Conservation (phyloP, 2,888 invertebrate genomes). For the Ditula angustiorana region DNA sequence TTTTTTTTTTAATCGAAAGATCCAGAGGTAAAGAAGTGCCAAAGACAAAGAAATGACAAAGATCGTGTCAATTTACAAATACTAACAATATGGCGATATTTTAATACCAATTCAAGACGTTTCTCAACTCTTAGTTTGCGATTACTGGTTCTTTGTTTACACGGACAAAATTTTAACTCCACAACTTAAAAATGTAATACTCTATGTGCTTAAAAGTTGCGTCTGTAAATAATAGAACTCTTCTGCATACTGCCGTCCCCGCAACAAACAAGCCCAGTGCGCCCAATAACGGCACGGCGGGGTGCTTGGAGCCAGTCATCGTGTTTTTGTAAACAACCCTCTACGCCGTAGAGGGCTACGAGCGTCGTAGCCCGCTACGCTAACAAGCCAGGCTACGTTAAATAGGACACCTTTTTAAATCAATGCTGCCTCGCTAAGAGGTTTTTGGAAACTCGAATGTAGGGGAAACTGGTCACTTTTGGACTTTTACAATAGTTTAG, state of each 20-base stretch:
- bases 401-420: conserved; percentile 31
- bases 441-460: not conserved
- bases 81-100: too few species aligned
- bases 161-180: too few species aligned
- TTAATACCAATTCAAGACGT: too few species aligned
- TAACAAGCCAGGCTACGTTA: conserved; percentile 20
- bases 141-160: too few species aligned
- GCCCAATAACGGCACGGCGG: conserved; percentile 72
- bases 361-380: conserved; percentile 37
- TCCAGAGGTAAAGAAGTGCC: too few species aligned
- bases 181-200: too few species aligned
- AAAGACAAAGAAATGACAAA: too few species aligned
- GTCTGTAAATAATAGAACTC: not conserved
- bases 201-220: not conserved
- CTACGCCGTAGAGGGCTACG: conserved; percentile 55
- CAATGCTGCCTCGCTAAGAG: not conserved
- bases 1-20: too few species aligned
- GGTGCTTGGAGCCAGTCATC: conserved; percentile 78
- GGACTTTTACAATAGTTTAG: too few species aligned
- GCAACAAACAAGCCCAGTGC: conserved; percentile 67
- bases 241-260: conserved; percentile 52
- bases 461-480: not conserved
- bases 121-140: too few species aligned
- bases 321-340: conserved; percentile 80
- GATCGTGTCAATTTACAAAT: too few species aligned